These are phyloP conservation scores for Synergus itoensis DNA, from an alignment of 2,888 invertebrate genomes.

Conservation along the genomic window DNA sequence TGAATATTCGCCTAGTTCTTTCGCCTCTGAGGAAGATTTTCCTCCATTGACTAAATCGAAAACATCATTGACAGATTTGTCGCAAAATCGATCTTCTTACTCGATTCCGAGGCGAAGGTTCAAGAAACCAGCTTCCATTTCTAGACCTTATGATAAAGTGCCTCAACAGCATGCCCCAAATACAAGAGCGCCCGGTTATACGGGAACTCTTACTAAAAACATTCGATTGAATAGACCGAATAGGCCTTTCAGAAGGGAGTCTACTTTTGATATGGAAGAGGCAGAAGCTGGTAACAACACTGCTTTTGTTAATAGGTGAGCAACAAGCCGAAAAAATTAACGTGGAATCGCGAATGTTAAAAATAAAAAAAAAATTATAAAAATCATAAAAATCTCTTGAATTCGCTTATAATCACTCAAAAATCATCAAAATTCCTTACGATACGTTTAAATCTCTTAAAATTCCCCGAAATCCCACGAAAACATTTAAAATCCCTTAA, in stretches of 20 bases:
- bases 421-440: no score
- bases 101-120: slow-evolving; percentile 57
- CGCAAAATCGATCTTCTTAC: slow-evolving; percentile 65
- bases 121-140: slow-evolving; percentile 67
- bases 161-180: slow-evolving; percentile 76
- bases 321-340: no score
- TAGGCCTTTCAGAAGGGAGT: slow-evolving; percentile 73
- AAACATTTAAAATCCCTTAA: no score
- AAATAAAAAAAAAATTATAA: no score
- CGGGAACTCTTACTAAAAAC: slow-evolving; percentile 67
- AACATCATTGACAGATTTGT: slow-evolving; percentile 49
- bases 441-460: no score
- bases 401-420: no score
- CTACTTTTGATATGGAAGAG: slow-evolving; percentile 50
- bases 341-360: no score
- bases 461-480: no score
- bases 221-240: slow-evolving; percentile 63
- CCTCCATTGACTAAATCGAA: slow-evolving; percentile 56
- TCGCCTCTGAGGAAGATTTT: slow-evolving; percentile 58
- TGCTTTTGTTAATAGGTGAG: neutral
- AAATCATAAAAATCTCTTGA: no score
- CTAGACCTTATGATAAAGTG: slow-evolving; percentile 73
- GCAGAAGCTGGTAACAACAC: neutral
- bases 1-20: slow-evolving; percentile 63
- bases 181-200: slow-evolving; percentile 75